phyloP scores from a whole-genome alignment of 2,888 invertebrate genomes.

The Drosophila histrio region DNA sequence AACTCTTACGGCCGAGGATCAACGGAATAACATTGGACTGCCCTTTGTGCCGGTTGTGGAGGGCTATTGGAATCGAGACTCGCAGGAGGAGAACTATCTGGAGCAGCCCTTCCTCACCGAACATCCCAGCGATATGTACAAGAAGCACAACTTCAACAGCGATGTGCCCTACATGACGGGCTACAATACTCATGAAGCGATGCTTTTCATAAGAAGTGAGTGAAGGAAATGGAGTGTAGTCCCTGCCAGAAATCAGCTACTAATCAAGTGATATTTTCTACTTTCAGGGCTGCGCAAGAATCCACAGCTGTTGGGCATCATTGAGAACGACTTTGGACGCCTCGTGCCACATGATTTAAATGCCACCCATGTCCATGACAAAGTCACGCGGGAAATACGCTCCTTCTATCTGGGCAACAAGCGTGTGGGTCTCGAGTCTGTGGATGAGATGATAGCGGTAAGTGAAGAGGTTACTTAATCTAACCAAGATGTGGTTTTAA shows the following conservation, averaged over 20 bases:
- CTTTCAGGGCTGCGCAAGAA: constrained; percentile 86
- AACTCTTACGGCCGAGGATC: constrained; percentile 85
- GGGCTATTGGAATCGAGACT: constrained; percentile 83
- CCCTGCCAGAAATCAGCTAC: too few relatives aligned
- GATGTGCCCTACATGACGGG: constrained; percentile 88
- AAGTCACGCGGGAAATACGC: constrained; percentile 85
- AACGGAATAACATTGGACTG: constrained; percentile 86
- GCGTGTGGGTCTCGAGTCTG: constrained; percentile 85
- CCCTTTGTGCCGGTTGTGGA: constrained; percentile 86
- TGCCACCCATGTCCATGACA: constrained; percentile 79
- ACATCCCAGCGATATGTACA: constrained; percentile 84
- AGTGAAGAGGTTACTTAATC: neutral
- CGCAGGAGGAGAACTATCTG: constrained; percentile 81
- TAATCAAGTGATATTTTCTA: neutral
- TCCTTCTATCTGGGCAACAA: constrained; percentile 87
- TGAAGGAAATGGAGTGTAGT: neutral
- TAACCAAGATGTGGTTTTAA: too few relatives aligned
- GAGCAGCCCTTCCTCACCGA: constrained; percentile 85
- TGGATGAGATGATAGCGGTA: constrained; percentile 86
- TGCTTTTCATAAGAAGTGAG: constrained; percentile 86
- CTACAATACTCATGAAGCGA: constrained; percentile 88
- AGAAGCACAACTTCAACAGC: constrained; percentile 84
- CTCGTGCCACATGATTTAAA: constrained; percentile 86
- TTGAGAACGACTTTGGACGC: constrained; percentile 86
- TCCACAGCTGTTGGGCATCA: constrained; percentile 85